Percentiles rank a stretch among this genome's conserved stretches.
Conservation (phyloP, 2,113 vertebrate species). For the Halichoerus grypus region DNA sequence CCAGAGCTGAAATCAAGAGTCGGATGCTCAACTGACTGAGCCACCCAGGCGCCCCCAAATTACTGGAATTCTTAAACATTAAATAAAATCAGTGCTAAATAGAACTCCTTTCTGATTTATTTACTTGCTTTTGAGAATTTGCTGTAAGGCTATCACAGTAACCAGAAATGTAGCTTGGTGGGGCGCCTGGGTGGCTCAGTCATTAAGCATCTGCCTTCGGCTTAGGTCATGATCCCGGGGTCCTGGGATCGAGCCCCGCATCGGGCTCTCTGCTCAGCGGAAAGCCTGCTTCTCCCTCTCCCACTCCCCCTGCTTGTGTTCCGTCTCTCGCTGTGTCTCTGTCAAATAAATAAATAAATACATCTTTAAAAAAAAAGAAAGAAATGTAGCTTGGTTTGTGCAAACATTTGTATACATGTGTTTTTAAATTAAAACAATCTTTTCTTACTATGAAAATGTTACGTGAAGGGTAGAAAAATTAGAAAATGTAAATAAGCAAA, state of each 20-base stretch:
- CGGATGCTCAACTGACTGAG: neutral
- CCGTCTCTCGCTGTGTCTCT: too few relatives aligned
- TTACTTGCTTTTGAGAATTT: neutral
- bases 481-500: conserved; percentile 24
- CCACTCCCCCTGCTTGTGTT: too few relatives aligned
- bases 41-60: neutral
- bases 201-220: too few relatives aligned
- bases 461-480: neutral
- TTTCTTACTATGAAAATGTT: neutral
- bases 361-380: too few relatives aligned
- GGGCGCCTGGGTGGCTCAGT: too few relatives aligned
- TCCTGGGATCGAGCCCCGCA: too few relatives aligned
- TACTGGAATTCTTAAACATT: neutral
- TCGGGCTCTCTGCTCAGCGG: too few relatives aligned
- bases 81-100: neutral
- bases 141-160: neutral
- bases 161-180: neutral
- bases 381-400: neutral
- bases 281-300: too few relatives aligned
- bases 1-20: neutral
- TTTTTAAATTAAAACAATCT: conserved; percentile 7
- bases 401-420: neutral
- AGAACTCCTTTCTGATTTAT: neutral
- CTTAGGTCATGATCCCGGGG: too few relatives aligned
- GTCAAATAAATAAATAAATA: too few relatives aligned